Conservation (phyloP, 2,888 invertebrate genomes). For the Andrena camellia region DNA sequence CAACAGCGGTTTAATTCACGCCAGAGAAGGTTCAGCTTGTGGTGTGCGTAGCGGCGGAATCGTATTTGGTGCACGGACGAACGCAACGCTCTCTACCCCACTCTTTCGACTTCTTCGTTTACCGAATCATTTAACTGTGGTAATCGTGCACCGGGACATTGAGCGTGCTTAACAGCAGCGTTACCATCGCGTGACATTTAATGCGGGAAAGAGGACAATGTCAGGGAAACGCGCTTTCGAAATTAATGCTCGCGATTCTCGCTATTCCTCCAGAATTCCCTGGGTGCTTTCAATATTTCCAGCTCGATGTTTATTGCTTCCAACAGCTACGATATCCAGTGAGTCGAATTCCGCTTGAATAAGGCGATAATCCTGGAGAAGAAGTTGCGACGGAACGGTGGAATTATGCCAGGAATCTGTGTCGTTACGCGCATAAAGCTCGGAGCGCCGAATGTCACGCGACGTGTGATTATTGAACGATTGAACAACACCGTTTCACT, state of each 20-base stretch:
- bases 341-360: too few relatives aligned
- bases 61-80: background rate
- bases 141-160: background rate
- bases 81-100: background rate
- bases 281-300: background rate
- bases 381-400: too few relatives aligned
- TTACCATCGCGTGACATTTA: background rate
- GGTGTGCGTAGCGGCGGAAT: background rate
- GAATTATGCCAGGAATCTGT: too few relatives aligned
- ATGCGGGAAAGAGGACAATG: background rate
- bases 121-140: background rate
- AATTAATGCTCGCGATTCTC: background rate
- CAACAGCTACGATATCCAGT: too few relatives aligned
- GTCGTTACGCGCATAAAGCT: too few relatives aligned
- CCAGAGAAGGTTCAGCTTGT: background rate
- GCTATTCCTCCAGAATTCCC: background rate
- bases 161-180: background rate
- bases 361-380: too few relatives aligned
- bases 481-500: too few relatives aligned
- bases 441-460: too few relatives aligned
- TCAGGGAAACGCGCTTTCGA: background rate
- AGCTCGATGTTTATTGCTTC: too few relatives aligned
- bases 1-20: background rate
- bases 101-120: background rate
- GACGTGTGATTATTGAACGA: too few relatives aligned